Evolutionary conservation across 2,888 invertebrate species (phyloP).

Genomic region (Drosophila birchii): DNA sequence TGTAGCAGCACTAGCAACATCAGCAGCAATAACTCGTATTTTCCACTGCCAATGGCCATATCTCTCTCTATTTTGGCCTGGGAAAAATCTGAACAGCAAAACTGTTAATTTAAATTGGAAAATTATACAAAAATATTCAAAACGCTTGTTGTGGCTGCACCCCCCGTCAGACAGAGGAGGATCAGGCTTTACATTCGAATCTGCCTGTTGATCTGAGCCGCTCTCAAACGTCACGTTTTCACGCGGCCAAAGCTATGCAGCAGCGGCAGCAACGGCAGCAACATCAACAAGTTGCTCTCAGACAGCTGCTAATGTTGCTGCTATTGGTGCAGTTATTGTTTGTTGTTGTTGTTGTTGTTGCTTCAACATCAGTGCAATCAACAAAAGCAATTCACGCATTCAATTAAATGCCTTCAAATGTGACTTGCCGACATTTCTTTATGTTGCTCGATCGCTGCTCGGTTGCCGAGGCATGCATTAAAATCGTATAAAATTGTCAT

Average conservation of each 20-base stretch:
- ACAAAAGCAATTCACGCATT: slow-evolving; percentile 81
- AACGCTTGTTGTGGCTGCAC: slow-evolving; percentile 59
- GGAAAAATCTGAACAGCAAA: slow-evolving; percentile 72
- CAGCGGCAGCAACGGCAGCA: slow-evolving; percentile 24
- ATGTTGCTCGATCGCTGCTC: slow-evolving; percentile 37
- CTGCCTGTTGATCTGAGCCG: slow-evolving; percentile 76
- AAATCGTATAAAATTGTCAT: slow-evolving; percentile 83
- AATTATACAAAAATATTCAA: slow-evolving; percentile 83
- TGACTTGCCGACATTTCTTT: slow-evolving; percentile 73
- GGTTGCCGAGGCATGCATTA: slow-evolving; percentile 68
- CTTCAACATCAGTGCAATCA: slow-evolving; percentile 68
- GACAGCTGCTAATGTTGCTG: slow-evolving; percentile 43
- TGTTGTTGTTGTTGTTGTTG: slow-evolving; percentile 1
- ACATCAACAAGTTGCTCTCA: slow-evolving; percentile 38
- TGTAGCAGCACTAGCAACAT: slow-evolving; percentile 23
- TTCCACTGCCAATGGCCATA: slow-evolving; percentile 62
- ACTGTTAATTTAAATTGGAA: slow-evolving; percentile 83
- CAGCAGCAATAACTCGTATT: slow-evolving; percentile 59
- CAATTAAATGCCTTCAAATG: slow-evolving; percentile 80
- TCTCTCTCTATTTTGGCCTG: slow-evolving; percentile 65
- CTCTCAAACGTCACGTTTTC: slow-evolving; percentile 83
- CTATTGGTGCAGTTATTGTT: slow-evolving; percentile 43
- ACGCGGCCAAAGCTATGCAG: slow-evolving; percentile 76
- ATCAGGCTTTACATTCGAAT: slow-evolving; percentile 68
- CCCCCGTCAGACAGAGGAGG: background rate